phyloP scores from a whole-genome alignment of 2,113 vertebrate species.

The Rafetus swinhoei region DNA sequence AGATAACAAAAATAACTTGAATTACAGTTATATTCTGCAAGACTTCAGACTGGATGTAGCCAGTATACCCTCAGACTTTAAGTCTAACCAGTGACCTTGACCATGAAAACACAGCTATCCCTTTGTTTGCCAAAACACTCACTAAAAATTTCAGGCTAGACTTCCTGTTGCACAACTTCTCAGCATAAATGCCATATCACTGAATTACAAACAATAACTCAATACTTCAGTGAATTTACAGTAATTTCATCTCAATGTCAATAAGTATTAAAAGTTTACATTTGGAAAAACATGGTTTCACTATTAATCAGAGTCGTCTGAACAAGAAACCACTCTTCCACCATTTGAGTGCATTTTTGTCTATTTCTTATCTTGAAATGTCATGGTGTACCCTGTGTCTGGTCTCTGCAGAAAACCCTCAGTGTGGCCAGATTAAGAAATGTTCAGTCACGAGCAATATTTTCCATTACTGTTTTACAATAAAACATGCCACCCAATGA shows the following conservation, averaged over 20 bases:
- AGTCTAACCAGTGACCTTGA: conserved; percentile 32
- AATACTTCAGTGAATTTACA: conserved; percentile 13
- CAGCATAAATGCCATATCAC: neutral
- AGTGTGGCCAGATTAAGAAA: neutral
- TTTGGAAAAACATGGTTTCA: conserved; percentile 16
- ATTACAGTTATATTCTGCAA: neutral
- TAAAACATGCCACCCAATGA: neutral
- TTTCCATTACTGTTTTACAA: conserved; percentile 15
- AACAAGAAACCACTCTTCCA: conserved; percentile 20
- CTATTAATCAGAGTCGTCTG: neutral
- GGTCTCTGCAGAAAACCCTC: neutral
- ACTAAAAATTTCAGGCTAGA: conserved; percentile 19
- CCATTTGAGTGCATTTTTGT: accelerated
- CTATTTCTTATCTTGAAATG: neutral
- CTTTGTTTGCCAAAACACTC: conserved; percentile 39
- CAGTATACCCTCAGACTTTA: conserved; percentile 1
- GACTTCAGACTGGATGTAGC: neutral
- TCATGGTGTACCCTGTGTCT: neutral
- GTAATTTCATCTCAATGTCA: conserved; percentile 5
- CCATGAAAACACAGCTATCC: neutral
- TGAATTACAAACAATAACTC: conserved; percentile 37
- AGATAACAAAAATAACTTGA: neutral
- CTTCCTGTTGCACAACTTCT: conserved; percentile 59
- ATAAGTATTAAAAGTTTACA: neutral
- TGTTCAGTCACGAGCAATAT: neutral